A percentile compares a stretch with the other conserved stretches of the same genome.
Evolutionary conservation across 2,797 vertebrate species (phyloP).

Genomic region (Poecilia picta): DNA sequence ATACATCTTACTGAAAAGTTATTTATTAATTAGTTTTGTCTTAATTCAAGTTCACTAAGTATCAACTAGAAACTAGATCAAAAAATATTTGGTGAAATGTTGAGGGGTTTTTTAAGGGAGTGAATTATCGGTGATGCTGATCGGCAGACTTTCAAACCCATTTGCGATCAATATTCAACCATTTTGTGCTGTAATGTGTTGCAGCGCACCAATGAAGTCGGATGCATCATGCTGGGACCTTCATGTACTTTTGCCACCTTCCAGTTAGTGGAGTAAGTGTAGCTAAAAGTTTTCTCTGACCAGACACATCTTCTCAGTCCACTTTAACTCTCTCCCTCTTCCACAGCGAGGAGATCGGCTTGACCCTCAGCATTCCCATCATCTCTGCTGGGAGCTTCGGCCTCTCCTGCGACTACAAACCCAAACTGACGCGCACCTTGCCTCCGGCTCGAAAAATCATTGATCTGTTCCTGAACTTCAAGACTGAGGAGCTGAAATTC

Average conservation of each 20-base stretch:
- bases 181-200: neutral
- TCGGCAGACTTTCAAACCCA: neutral
- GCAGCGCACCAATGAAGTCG: conserved; percentile 67
- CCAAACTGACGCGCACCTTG: conserved; percentile 88
- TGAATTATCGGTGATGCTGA: too few species aligned
- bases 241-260: conserved; percentile 93
- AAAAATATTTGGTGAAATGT: too few species aligned
- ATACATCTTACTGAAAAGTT: too few species aligned
- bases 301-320: too few species aligned
- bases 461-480: conserved; percentile 84
- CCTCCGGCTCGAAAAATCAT: conserved; percentile 90
- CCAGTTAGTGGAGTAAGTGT: conserved; percentile 95
- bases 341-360: conserved; percentile 80
- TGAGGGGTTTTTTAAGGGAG: too few species aligned
- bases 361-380: conserved; percentile 86
- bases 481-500: conserved; percentile 60
- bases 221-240: conserved; percentile 91
- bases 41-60: too few species aligned
- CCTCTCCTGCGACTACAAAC: conserved; percentile 91
- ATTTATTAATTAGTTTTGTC: too few species aligned
- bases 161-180: neutral
- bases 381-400: conserved; percentile 98
- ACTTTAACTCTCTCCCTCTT: neutral
- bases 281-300: neutral
- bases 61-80: too few species aligned